Evolutionary conservation across 2,113 vertebrate genomes (phyloP).

Genomic region (Mormyrus lacerda): DNA sequence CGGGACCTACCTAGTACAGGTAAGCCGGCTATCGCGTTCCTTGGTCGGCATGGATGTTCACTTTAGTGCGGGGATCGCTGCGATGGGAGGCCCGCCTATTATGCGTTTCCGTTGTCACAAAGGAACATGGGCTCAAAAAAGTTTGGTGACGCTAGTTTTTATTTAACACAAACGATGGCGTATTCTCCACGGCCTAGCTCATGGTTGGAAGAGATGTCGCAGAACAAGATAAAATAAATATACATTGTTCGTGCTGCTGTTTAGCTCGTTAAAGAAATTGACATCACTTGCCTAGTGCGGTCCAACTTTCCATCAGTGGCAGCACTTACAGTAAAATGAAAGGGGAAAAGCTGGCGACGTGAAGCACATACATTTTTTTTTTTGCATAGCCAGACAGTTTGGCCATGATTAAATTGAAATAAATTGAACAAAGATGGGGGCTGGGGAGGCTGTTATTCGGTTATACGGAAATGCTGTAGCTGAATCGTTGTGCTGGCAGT

Average conservation of each 20-base stretch:
- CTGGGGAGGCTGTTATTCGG: background rate
- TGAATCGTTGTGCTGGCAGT: background rate
- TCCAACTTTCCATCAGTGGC: background rate
- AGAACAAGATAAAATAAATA: background rate
- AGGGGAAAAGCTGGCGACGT: background rate
- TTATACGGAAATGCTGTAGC: background rate
- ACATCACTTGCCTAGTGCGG: background rate
- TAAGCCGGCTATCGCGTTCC: slow-evolving; percentile 45
- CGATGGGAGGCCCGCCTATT: slow-evolving; percentile 48
- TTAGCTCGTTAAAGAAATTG: background rate
- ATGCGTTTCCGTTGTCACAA: slow-evolving; percentile 55
- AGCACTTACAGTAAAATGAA: background rate
- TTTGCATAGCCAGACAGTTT: background rate
- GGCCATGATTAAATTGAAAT: background rate
- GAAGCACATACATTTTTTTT: background rate
- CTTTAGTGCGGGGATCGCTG: slow-evolving; percentile 49
- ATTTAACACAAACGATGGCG: background rate
- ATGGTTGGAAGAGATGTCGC: background rate
- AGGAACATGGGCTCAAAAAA: slow-evolving; percentile 39
- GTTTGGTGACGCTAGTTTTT: slow-evolving; percentile 44
- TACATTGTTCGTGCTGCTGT: background rate
- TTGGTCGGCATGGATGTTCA: slow-evolving; percentile 16
- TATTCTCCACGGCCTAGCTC: background rate
- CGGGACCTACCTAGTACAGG: slow-evolving; percentile 63
- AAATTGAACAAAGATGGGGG: background rate